Conservation (phyloP, 2,888 invertebrate species). For the Spodoptera littoralis region DNA sequence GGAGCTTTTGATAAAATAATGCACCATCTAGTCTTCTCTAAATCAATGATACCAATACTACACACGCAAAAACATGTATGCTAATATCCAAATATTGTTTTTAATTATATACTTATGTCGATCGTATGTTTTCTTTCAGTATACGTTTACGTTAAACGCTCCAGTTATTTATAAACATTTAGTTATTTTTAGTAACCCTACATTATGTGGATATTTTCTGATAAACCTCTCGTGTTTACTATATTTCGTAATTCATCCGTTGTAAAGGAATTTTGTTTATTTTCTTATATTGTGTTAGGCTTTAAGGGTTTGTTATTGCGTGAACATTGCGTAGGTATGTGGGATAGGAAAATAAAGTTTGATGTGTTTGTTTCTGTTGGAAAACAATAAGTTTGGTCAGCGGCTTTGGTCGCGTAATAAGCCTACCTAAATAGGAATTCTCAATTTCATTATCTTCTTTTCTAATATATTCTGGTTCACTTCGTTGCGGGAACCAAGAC, state of each 20-base stretch:
- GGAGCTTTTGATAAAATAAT: too few relatives aligned
- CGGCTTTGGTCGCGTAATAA: too few relatives aligned
- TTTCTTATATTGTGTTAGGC: constrained; percentile 5
- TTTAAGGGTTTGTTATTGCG: not conserved
- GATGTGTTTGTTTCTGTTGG: not conserved
- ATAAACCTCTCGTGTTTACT: constrained; percentile 36
- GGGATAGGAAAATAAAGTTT: not conserved
- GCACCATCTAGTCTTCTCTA: not conserved
- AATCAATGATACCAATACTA: not conserved
- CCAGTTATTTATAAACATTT: constrained; percentile 48
- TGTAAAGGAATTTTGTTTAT: constrained; percentile 17
- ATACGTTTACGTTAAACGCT: constrained; percentile 36
- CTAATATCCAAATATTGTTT: constrained; percentile 38
- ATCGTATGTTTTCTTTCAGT: constrained; percentile 35
- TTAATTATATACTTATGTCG: constrained; percentile 33
- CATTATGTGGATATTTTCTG: constrained; percentile 32
- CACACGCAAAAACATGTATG: constrained; percentile 9
- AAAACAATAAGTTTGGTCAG: too few relatives aligned
- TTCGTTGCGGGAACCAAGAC: too few relatives aligned
- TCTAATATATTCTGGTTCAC: too few relatives aligned
- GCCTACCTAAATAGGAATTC: too few relatives aligned
- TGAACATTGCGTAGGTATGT: too few relatives aligned
- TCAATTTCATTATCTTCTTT: too few relatives aligned
- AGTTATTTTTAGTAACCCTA: constrained; percentile 46
- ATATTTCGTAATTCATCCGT: constrained; percentile 33